Base-by-base conservation (phyloP, 2,113 vertebrate genomes). In the Gadus chalcogrammus region DNA sequence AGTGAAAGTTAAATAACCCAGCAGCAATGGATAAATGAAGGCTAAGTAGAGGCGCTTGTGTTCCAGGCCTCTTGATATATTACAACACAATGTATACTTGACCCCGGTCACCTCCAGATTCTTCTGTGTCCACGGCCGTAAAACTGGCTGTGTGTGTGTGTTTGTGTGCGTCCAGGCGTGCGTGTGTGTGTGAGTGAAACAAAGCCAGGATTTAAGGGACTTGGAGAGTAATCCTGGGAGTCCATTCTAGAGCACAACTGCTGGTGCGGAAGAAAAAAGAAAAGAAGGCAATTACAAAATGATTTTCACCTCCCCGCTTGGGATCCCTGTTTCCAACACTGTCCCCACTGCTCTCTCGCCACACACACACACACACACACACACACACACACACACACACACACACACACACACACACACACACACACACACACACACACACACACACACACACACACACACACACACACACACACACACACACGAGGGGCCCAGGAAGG, bases 221-320 rank as follows among this genome's bases (percentile, higher is more conserved):
- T 78, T 79, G 78, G 82, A 68, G 81, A 64, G 81, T 82, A 72
- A 65, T 81, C 86, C 79, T 84, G 28, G 71, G 65, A 77, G 83
- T 74, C 79, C 83, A 74, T 72, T 68, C 61, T 79, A 73, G 74
- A 69, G 80, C 84, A 84, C 22, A 48, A 75, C 65, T 38, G 58
- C 76, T 24, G 78, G 70, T 70, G 74, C 62, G n/a, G 55, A 58
- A 58, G n/a, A 15, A 15, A 15, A 56, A 58, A 22, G n/a, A 22
- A 66, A 70, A 72, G 74, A 64, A 74, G 77, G 67, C 68, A 86
- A 83, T 85, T 82, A 88, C 83, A 81, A 78, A 85, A 84, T 82
- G 27, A 88, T 85, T 87, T 85, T 86, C 79, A 88, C 80, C 84
- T 88, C 70, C 20, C 76, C 68, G 80, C 79, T 76, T 75, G 68